Base-by-base conservation (phyloP, 2,113 vertebrate species). In the Nyctereutes procyonoides region DNA sequence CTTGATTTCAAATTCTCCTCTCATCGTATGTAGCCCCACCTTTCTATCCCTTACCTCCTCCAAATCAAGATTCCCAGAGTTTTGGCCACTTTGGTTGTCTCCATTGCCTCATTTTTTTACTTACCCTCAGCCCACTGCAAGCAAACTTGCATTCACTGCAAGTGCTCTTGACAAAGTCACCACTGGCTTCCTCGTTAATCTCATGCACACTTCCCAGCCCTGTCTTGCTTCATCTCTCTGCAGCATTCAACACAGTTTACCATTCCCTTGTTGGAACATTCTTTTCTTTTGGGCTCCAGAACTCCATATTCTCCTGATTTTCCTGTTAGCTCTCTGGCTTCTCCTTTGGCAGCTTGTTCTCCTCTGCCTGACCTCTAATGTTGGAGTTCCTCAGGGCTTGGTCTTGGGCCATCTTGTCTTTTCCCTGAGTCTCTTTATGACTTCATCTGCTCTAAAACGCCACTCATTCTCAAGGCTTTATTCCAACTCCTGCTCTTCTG, bases 361-460 rank as follows among this genome's bases (percentile, higher is more conserved):
- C 83, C 84, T 73, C 84, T 69, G 77, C n/a, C 82, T 90, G 91
- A 97, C 95, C 96, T 97, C 96, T 96, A 90, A 89, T 73, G 38
- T 79, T 96, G 74, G 96, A 95, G 79, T 35, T 96, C 79, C 79
- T 93, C 88, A 89, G 80, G 79, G 73, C 69, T 96, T 97, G 93
- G 90, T 92, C 62, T 89, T 71, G n/a, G 38, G 89, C 95, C 96
- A 97, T 95, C 81, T 74, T 82, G 81, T 89, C 88, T 91, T 90
- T 97, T 81, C 84, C 62, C 51, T 35, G 30, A 90, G 63, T 7
- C 48, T 93, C 55, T 93, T 85, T 88, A 85, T 97, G 93, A 97
- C 30, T 63, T 98, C 86, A 96, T 95, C 79, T 63, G 60, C 93
- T 90, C 28, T 58, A 89, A 56, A 92, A 63, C 6, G 22, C 43